phyloP scores from a whole-genome alignment of 2,797 vertebrate species.

The Megalops cyprinoides region DNA sequence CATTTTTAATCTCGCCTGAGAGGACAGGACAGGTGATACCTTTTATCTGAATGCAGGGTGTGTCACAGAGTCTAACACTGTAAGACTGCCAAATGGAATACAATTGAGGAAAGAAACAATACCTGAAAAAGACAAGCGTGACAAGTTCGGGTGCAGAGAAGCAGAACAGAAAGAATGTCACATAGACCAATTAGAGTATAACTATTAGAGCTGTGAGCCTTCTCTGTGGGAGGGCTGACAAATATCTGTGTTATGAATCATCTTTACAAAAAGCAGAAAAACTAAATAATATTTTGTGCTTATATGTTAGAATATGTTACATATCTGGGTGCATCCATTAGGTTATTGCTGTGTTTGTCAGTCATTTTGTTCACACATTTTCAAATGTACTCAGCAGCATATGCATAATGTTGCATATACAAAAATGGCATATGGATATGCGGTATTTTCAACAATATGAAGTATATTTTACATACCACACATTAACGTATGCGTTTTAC shows the following conservation, averaged over 20 bases:
- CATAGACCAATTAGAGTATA: neutral
- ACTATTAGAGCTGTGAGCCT: neutral
- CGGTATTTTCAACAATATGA: neutral
- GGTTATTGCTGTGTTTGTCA: no score
- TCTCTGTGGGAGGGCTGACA: neutral
- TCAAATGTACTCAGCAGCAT: neutral
- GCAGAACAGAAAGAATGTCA: neutral
- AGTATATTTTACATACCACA: neutral
- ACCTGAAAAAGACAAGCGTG: neutral
- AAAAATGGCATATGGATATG: neutral
- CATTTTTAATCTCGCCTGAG: neutral
- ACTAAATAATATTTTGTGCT: neutral
- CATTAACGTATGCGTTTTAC: neutral
- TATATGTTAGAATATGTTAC: neutral
- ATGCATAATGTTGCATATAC: neutral
- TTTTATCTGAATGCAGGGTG: neutral
- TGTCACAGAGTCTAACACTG: no score
- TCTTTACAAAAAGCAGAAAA: neutral
- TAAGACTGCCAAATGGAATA: no score
- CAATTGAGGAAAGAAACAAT: no score
- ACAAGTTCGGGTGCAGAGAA: neutral
- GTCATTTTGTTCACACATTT: neutral
- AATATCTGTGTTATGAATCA: neutral
- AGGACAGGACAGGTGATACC: neutral
- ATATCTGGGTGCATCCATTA: no score